These are phyloP conservation scores for Microcebus murinus DNA, from an alignment of 2,113 vertebrate genomes.

Conservation along the genomic window DNA sequence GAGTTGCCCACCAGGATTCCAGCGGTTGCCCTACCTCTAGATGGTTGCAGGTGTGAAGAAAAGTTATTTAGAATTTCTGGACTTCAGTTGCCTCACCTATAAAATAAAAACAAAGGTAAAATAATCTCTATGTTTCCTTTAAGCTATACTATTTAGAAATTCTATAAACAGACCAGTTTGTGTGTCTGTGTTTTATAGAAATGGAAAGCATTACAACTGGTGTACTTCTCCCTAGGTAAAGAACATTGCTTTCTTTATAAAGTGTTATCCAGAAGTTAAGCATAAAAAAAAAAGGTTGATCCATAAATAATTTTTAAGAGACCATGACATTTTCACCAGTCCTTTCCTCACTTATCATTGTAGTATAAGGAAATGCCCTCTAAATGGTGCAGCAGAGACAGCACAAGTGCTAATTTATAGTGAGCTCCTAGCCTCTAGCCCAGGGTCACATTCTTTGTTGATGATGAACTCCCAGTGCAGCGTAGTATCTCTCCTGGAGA, in stretches of 20 bases:
- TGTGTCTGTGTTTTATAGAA: not conserved
- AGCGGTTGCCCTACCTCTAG: not conserved
- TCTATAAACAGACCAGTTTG: not conserved
- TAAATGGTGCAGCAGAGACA: not conserved
- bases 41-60: not conserved
- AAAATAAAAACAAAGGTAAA: not conserved
- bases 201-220: not conserved
- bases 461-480: not conserved
- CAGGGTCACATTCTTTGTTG: conserved; percentile 49
- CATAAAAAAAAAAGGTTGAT: not conserved
- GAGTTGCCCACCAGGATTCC: not conserved
- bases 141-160: not conserved
- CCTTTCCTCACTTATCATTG: not conserved
- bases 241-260: not conserved
- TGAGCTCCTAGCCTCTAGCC: not conserved
- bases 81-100: not conserved
- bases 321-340: not conserved
- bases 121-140: not conserved
- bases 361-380: not conserved
- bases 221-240: not conserved
- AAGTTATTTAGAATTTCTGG: not conserved
- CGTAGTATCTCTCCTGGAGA: not conserved
- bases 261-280: not conserved
- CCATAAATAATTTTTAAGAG: conserved; percentile 46
- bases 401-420: conserved; percentile 26